Percentiles rank a stretch among this genome's conserved stretches.
Conservation (phyloP, 2,888 invertebrate species). For the Coleophora flavipennella region DNA sequence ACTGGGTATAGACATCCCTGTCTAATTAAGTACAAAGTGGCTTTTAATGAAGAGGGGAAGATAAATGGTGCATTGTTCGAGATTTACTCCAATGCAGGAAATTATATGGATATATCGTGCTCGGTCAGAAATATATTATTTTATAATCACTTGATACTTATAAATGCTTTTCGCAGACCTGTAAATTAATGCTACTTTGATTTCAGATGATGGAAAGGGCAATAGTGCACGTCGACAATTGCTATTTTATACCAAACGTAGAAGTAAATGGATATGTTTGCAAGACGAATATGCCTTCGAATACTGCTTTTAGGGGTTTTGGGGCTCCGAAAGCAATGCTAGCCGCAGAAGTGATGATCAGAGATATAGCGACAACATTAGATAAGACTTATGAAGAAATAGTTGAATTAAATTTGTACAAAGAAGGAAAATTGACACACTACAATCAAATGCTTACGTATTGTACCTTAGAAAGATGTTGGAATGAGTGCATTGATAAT, state of each 20-base stretch:
- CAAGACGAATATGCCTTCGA: slow-evolving; percentile 91
- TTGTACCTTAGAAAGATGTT: slow-evolving; percentile 82
- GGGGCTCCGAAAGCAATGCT: slow-evolving; percentile 94
- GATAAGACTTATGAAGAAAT: slow-evolving; percentile 77
- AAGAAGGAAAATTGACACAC: slow-evolving; percentile 84
- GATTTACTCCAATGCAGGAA: slow-evolving; percentile 82
- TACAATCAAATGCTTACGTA: slow-evolving; percentile 81
- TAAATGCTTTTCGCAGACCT: too few relatives aligned
- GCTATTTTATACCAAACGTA: slow-evolving; percentile 83
- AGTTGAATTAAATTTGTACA: slow-evolving; percentile 81
- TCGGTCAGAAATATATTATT: slow-evolving; percentile 52
- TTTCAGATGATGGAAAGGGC: slow-evolving; percentile 84
- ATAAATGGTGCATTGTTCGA: slow-evolving; percentile 76
- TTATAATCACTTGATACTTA: too few relatives aligned
- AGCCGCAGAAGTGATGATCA: slow-evolving; percentile 82
- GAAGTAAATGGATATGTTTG: slow-evolving; percentile 81
- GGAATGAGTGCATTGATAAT: slow-evolving; percentile 80
- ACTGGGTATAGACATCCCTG: slow-evolving; percentile 88
- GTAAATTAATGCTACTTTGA: slow-evolving; percentile 1
- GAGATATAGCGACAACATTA: slow-evolving; percentile 81
- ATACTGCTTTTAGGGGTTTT: slow-evolving; percentile 94
- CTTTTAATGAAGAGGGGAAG: slow-evolving; percentile 78
- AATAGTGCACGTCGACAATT: slow-evolving; percentile 84
- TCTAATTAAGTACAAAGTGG: slow-evolving; percentile 81
- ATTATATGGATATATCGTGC: slow-evolving; percentile 79